Conservation (phyloP, 1,140 invertebrate species). For the Mya arenaria region DNA sequence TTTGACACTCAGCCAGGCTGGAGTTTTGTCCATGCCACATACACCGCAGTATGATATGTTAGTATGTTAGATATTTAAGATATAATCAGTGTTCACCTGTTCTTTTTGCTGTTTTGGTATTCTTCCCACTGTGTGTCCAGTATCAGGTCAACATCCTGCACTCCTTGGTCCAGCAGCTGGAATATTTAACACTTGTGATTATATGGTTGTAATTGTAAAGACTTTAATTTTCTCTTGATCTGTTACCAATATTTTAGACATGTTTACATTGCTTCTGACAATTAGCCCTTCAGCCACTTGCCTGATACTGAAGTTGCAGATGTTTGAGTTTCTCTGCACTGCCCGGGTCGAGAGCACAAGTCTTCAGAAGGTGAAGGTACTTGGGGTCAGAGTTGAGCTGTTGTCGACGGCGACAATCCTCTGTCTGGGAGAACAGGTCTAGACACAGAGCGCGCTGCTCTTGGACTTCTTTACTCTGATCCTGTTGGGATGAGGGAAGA, state of each 20-base stretch:
- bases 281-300: too few species aligned
- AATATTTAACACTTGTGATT: neutral
- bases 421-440: conserved; percentile 76
- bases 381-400: conserved; percentile 74
- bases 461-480: conserved; percentile 74
- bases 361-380: conserved; percentile 74
- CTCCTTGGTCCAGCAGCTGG: conserved; percentile 72
- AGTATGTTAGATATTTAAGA: too few species aligned
- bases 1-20: too few species aligned
- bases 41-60: too few species aligned
- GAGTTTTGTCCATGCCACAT: too few species aligned
- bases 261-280: neutral
- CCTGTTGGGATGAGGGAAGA: too few species aligned
- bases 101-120: conserved; percentile 68
- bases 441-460: conserved; percentile 69
- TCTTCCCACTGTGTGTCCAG: conserved; percentile 80
- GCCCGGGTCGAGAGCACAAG: conserved; percentile 77
- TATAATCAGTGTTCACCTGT: too few species aligned
- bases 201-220: too few species aligned
- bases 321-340: conserved; percentile 75
- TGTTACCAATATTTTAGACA: neutral
- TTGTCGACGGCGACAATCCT: conserved; percentile 77
- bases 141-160: conserved; percentile 76
- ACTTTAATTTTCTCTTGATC: neutral
- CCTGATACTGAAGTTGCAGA: conserved; percentile 75